Evolutionary conservation across 2,797 vertebrate genomes (phyloP).

Genomic region (Delichon dasypus): DNA sequence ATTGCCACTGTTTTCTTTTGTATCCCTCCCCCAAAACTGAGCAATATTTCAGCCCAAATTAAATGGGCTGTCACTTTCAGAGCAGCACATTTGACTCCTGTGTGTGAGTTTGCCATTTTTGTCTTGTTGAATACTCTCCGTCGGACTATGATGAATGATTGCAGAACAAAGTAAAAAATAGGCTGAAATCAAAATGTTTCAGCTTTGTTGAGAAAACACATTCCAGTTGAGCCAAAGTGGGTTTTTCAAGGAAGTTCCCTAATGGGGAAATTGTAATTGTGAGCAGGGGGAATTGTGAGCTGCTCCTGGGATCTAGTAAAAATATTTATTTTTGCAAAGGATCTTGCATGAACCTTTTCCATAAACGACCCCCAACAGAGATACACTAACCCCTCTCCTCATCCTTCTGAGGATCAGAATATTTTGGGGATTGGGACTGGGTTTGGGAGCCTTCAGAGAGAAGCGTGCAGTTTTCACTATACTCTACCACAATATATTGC

Average conservation of each 20-base stretch:
- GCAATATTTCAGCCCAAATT: not conserved
- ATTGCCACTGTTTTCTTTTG: slow-evolving; percentile 2
- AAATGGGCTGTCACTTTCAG: not conserved
- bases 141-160: slow-evolving; percentile 39
- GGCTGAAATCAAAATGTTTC: slow-evolving; percentile 61
- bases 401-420: not conserved
- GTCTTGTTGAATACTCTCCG: not conserved
- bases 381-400: not conserved
- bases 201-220: slow-evolving; percentile 60
- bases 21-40: not conserved
- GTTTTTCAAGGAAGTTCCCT: slow-evolving; percentile 66
- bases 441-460: not conserved
- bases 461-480: not conserved
- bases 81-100: not conserved
- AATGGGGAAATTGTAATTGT: slow-evolving; percentile 66
- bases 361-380: slow-evolving; percentile 54
- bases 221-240: slow-evolving; percentile 56
- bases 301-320: slow-evolving; percentile 58
- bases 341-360: slow-evolving; percentile 50
- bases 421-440: not conserved
- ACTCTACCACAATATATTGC: not conserved
- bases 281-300: slow-evolving; percentile 51
- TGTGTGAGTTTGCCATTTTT: slow-evolving; percentile 26
- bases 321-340: slow-evolving; percentile 65
- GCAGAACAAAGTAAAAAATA: not conserved